Conservation (phyloP, 2,888 invertebrate species). For the Ceriagrion tenellum region DNA sequence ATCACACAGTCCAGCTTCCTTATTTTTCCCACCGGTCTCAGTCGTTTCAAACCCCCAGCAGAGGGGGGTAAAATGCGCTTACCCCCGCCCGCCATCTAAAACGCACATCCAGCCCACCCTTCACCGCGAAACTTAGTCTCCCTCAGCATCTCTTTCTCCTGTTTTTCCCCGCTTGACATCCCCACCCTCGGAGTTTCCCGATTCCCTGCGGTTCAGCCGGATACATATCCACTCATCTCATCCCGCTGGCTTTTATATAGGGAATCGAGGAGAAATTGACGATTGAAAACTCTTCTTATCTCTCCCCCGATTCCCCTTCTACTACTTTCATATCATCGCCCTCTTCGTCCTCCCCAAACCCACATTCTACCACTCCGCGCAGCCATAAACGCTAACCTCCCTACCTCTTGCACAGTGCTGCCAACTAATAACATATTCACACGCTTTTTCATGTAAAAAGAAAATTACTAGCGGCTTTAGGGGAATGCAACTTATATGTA, state of each 20-base stretch:
- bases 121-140: background rate
- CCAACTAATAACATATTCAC: too few species aligned
- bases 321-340: too few species aligned
- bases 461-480: too few species aligned
- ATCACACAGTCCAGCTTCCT: background rate
- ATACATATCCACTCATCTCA: constrained; percentile 39
- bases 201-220: constrained; percentile 41
- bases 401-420: too few species aligned
- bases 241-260: constrained; percentile 18
- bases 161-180: background rate
- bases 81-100: background rate
- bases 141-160: background rate
- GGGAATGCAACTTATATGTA: too few species aligned
- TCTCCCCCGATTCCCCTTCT: background rate
- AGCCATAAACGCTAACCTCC: too few species aligned
- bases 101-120: background rate
- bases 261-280: constrained; percentile 41
- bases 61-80: background rate
- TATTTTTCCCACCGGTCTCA: background rate
- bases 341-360: too few species aligned
- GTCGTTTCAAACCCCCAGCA: background rate
- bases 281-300: constrained; percentile 26
- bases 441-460: too few species aligned
- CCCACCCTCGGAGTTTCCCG: background rate
- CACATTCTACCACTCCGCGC: too few species aligned